A percentile compares a stretch with the other conserved stretches of the same genome.
Conservation (phyloP, 2,888 invertebrate genomes). For the Brassicogethes aeneus region DNA sequence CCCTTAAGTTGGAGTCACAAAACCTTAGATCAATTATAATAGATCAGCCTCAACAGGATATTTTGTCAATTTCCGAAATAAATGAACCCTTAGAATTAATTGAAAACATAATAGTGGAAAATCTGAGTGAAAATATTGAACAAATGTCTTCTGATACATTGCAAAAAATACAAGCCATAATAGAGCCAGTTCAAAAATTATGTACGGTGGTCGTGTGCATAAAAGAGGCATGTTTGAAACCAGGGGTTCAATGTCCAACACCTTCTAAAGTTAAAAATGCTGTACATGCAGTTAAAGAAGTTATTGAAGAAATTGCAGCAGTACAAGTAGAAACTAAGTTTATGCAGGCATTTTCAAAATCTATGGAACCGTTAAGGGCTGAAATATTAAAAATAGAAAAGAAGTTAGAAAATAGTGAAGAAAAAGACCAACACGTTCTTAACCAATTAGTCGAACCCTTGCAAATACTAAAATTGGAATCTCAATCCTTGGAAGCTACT, state of each 20-base stretch:
- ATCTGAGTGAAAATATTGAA: too few species aligned
- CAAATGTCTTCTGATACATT: too few species aligned
- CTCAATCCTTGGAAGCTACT: too few species aligned
- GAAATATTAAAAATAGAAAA: too few species aligned
- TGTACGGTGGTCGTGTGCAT: too few species aligned
- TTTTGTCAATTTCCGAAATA: constrained; percentile 5
- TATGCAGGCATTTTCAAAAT: too few species aligned
- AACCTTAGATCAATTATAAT: too few species aligned
- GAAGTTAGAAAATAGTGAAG: too few species aligned
- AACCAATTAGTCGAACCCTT: constrained; percentile 5
- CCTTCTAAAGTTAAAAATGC: constrained; percentile 16
- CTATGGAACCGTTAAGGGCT: too few species aligned
- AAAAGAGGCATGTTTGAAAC: constrained; percentile 16
- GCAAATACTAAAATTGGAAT: background rate
- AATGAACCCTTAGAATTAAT: constrained; percentile 15
- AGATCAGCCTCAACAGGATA: constrained; percentile 2
- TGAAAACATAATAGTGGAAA: too few species aligned
- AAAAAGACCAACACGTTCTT: constrained; percentile 5
- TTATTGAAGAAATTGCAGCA: constrained; percentile 1
- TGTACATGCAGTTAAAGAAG: constrained; percentile 7
- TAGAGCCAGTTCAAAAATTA: too few species aligned
- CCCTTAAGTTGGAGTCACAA: too few species aligned
- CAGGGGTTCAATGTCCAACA: constrained; percentile 15
- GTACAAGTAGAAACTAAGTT: background rate
- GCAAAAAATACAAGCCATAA: constrained; percentile 3